These are phyloP conservation scores for Drosophila melanica DNA, from an alignment of 1,140 invertebrate genomes.

Conservation along the genomic window DNA sequence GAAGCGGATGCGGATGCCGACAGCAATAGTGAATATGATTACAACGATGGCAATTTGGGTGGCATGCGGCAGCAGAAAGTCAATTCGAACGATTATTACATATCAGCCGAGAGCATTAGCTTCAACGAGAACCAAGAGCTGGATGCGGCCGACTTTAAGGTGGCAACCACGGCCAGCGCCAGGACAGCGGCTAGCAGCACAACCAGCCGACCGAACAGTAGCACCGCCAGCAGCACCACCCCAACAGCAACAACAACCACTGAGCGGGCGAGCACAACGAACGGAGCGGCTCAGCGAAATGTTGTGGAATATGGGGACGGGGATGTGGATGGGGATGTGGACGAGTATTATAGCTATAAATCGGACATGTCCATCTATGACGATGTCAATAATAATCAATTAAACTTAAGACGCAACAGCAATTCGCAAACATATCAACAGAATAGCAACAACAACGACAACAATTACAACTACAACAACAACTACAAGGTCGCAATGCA, in stretches of 20 bases:
- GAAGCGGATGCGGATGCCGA: conserved; percentile 34
- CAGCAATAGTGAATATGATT: conserved; percentile 33
- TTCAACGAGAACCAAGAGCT: conserved; percentile 66
- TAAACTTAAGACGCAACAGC: conserved; percentile 73
- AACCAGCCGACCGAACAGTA: background rate
- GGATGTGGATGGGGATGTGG: conserved; percentile 36
- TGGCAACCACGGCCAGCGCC: conserved; percentile 47
- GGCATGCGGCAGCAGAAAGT: conserved; percentile 52
- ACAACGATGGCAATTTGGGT: conserved; percentile 40
- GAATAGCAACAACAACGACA: conserved; percentile 55
- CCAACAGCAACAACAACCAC: background rate
- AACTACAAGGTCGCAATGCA: conserved; percentile 56
- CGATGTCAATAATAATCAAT: conserved; percentile 83
- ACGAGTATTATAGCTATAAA: conserved; percentile 69
- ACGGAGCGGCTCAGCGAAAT: conserved; percentile 12
- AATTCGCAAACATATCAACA: conserved; percentile 79
- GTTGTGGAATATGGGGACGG: conserved; percentile 39
- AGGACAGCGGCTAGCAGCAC: conserved; percentile 12
- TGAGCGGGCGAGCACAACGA: conserved; percentile 2
- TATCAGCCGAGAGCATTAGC: conserved; percentile 80
- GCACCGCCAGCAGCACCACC: conserved; percentile 18
- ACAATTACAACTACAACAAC: conserved; percentile 29
- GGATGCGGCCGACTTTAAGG: conserved; percentile 67
- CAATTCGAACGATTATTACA: conserved; percentile 84
- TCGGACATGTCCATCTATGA: conserved; percentile 79